These are phyloP conservation scores for Epistrophe grossulariae DNA, from an alignment of 2,888 invertebrate species.

Conservation along the genomic window DNA sequence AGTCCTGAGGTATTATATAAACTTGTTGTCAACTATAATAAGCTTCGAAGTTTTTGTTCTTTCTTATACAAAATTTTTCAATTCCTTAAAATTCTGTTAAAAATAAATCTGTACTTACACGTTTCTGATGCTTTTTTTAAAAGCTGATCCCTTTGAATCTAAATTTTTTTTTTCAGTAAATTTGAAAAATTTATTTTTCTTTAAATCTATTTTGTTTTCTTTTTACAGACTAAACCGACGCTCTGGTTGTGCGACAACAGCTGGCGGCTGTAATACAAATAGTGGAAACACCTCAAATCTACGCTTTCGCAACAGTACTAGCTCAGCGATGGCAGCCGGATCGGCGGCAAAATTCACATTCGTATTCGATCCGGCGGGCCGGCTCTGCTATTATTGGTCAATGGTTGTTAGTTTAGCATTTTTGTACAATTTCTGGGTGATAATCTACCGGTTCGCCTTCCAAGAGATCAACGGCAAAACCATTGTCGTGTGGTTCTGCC, in stretches of 20 bases:
- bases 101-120: too few relatives aligned
- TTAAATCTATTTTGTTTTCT: neutral
- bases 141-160: too few relatives aligned
- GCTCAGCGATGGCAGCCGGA: slow-evolving; percentile 78
- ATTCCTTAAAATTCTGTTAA: too few relatives aligned
- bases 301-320: slow-evolving; percentile 79
- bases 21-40: too few relatives aligned
- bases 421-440: slow-evolving; percentile 98
- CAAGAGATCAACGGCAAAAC: slow-evolving; percentile 98
- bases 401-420: slow-evolving; percentile 98
- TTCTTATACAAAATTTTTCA: too few relatives aligned
- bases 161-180: too few relatives aligned
- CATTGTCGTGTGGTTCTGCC: slow-evolving; percentile 96
- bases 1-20: too few relatives aligned
- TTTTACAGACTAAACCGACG: slow-evolving; percentile 77
- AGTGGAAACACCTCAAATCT: slow-evolving; percentile 68
- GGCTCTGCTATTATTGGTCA: slow-evolving; percentile 98
- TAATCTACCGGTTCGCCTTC: slow-evolving; percentile 99
- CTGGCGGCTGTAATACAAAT: slow-evolving; percentile 60
- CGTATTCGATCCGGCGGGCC: slow-evolving; percentile 99
- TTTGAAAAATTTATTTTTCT: too few relatives aligned
- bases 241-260: slow-evolving; percentile 76
- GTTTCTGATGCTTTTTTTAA: too few relatives aligned
- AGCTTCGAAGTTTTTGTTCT: too few relatives aligned
- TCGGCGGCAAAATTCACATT: slow-evolving; percentile 91